Evolutionary conservation across 2,888 invertebrate species (phyloP), one percentile per base, ranked within the genome.

Genomic region (Sabatieria punctata): DNA sequence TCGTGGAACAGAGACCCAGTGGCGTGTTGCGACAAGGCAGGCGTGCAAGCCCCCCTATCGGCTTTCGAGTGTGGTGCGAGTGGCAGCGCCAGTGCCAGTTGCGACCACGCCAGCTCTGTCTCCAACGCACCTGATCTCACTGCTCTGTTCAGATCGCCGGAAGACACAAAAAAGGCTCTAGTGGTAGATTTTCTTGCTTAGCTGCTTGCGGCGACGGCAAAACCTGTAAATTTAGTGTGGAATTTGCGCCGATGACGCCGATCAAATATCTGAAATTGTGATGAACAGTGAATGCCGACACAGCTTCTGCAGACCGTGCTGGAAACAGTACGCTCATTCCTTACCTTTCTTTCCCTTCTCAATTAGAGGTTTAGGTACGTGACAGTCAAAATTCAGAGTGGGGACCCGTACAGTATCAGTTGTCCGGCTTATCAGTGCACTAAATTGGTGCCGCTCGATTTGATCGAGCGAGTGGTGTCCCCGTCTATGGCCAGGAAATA

Each of bases 1-100:
- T 72, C 75, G 49, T 78, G 78, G 78, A 77, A 78, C 73, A 72
- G 71, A 50, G 76, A 78, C 60, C 73, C 78, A 0, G 68, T 74
- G 1, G 71, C 72, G 47, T 78, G 78, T 59, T 78, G 78, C 63
- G 74, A 76, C 60, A 68, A 73, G 52, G 77, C 76, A 48, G 78
- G 78, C 49, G 77, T 79, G 39, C 75, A 75, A 55, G 74, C 77
- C 11, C 77, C 77, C 39, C 2, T 19, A 13, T 41, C 41, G 13
- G 41, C 41, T 18, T 6, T 41, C n/a, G 41, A 41, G 13, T 41
- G 8, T 30, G 8, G 30, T 15, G 30, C 30, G 30, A 30, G 30
- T n/a, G n/a, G n/a, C n/a, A n/a, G n/a, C n/a, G n/a, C n/a, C n/a
- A n/a, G n/a, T n/a, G n/a, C n/a, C n/a, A n/a, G n/a, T n/a, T n/a